phyloP scores from a whole-genome alignment of 2,113 vertebrate species.

The Tonatia bakeri region DNA sequence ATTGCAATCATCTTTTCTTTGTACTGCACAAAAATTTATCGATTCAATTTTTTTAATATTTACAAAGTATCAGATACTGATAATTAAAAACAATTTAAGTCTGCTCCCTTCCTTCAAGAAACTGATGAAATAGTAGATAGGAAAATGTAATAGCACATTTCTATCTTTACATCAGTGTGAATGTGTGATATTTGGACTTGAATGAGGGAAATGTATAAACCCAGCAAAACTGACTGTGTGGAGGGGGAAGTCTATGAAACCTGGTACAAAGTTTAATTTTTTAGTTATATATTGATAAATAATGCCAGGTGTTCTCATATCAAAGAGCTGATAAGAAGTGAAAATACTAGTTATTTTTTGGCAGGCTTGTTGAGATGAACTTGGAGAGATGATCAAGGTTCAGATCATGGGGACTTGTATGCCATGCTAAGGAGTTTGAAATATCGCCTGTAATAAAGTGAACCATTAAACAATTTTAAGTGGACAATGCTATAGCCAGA shows the following conservation, averaged over 20 bases:
- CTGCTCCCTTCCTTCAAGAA: neutral
- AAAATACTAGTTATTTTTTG: neutral
- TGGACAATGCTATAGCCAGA: neutral
- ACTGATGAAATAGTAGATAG: neutral
- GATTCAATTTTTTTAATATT: neutral
- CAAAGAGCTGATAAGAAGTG: neutral
- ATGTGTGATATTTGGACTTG: neutral
- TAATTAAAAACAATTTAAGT: neutral
- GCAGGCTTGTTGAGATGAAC: neutral
- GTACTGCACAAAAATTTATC: neutral
- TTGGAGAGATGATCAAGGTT: neutral
- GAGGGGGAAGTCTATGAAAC: neutral
- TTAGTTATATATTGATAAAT: neutral
- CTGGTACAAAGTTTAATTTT: neutral
- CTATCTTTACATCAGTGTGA: neutral
- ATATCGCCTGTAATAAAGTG: neutral
- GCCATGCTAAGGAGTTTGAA: neutral
- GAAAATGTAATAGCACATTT: neutral
- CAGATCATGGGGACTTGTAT: fast-evolving
- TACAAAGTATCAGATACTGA: neutral
- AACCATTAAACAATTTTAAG: neutral
- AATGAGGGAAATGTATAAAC: neutral
- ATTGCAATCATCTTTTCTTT: neutral
- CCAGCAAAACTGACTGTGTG: neutral
- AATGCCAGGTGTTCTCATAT: neutral